A percentile compares a stretch with the other conserved stretches of the same genome.
These are phyloP conservation scores for Sorex fumeus DNA, from an alignment of 2,113 vertebrate genomes.

Conservation along the genomic window DNA sequence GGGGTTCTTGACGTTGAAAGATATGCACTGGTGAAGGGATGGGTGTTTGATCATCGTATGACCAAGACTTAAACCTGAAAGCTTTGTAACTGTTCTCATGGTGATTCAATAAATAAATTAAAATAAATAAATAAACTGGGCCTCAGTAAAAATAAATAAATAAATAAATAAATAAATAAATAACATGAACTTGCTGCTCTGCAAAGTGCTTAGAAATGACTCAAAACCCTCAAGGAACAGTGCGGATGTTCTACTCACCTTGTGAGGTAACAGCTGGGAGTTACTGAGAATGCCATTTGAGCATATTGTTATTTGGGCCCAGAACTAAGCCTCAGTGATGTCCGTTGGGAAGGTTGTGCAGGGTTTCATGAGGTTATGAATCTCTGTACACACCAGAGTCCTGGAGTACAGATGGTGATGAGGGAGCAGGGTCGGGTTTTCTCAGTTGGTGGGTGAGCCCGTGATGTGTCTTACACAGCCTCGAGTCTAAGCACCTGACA, in stretches of 20 bases:
- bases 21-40: too few species aligned
- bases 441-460: rapidly evolving
- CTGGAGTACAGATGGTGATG: rapidly evolving
- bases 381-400: too few species aligned
- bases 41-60: too few species aligned
- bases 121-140: too few species aligned
- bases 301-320: neutral
- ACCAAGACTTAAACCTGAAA: too few species aligned
- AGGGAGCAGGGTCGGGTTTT: too few species aligned
- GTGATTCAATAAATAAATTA: too few species aligned
- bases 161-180: too few species aligned
- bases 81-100: too few species aligned
- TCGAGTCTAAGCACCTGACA: rapidly evolving
- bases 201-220: neutral
- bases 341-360: neutral
- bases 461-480: rapidly evolving
- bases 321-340: neutral
- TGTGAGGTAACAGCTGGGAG: neutral
- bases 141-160: too few species aligned
- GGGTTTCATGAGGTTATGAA: neutral
- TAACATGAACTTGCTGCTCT: neutral
- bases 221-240: neutral
- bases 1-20: too few species aligned
- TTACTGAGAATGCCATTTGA: neutral
- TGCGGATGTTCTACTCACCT: neutral